Evolutionary conservation across 2,888 invertebrate species (phyloP).

Genomic region (Ichneumoninae sp.): DNA sequence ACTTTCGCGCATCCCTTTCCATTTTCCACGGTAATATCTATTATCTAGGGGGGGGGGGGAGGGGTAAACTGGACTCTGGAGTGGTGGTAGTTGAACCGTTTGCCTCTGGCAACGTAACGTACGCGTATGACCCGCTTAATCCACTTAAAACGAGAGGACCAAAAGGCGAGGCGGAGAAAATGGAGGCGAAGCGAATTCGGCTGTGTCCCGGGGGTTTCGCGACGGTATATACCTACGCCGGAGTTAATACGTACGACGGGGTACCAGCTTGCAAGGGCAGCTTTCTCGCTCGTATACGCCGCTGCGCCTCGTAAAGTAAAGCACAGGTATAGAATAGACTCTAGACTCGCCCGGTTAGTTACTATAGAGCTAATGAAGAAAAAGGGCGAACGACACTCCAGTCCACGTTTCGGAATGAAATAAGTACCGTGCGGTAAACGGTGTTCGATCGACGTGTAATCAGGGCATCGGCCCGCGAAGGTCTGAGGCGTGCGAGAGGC

Average conservation of each 20-base stretch:
- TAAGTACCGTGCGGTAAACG: neutral
- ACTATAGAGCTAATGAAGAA: neutral
- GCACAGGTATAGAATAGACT: neutral
- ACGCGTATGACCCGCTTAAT: constrained; percentile 47
- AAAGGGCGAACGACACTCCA: neutral
- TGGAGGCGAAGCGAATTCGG: neutral
- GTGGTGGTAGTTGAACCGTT: neutral
- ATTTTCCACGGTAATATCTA: constrained; percentile 2
- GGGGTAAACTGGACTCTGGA: neutral
- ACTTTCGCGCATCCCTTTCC: constrained; percentile 36
- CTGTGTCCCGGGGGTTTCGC: neutral
- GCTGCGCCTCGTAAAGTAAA: neutral
- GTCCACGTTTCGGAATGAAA: neutral
- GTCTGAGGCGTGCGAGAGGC: constrained; percentile 37
- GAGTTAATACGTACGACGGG: constrained; percentile 6
- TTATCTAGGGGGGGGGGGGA: neutral
- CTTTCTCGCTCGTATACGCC: constrained; percentile 5
- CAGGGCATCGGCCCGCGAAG: constrained; percentile 38
- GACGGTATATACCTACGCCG: neutral
- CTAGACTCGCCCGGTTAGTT: neutral
- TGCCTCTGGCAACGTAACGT: constrained; percentile 41
- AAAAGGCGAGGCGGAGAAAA: constrained; percentile 21
- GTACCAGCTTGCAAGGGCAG: constrained; percentile 4
- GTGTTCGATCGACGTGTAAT: constrained; percentile 48
- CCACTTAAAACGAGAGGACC: constrained; percentile 56